Base-by-base conservation (phyloP, 1,140 invertebrate genomes). In the Trichoplusia ni region DNA sequence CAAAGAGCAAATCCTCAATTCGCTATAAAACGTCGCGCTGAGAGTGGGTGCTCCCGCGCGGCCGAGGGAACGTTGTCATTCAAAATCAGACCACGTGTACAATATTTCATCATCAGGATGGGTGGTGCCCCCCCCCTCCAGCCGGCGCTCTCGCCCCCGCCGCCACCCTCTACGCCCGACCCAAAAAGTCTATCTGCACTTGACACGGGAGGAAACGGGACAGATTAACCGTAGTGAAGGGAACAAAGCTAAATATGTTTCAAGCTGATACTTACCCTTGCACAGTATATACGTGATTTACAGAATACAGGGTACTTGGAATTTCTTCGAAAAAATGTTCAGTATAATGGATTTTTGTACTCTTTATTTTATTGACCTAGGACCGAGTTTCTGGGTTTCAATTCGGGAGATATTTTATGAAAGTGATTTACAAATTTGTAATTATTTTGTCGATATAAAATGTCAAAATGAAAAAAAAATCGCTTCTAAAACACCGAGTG, bases 21-120 rank as follows among this genome's bases (percentile, higher is more conserved):
- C 77, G 71, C 81, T 68, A 82, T 84, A 89, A 88, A 87, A 84
- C 75, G 75, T 79, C 79, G 75, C 71, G 73, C 66, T 73, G 73
- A 75, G 80, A 80, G 78, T 82, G 75, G 74, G 73, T 74, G 64
- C 76, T 77, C 76, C 71, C 74, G 77, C 68, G 78, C 78, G 78
- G 71, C 77, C 76, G 80, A 84, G 75, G 79, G 84, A 92, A 91
- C 91, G 91, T 91, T 92, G 92, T 92, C 92, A 92, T 93, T 93
- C 90, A 92, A 90, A 93, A 92, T 92, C 92, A 92, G 91, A 93
- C 92, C 92, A 93, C 92, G 92, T 92, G 92, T 92, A 91, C 92
- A 91, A 92, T 93, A 92, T 92, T 93, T 93, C 92, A 93, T 93
- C 92, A 92, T 92, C 92, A 92, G 79, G 75, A 69, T 74, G 81